phyloP scores from a whole-genome alignment of 2,888 invertebrate species.

The Asteroscopus sphinx region DNA sequence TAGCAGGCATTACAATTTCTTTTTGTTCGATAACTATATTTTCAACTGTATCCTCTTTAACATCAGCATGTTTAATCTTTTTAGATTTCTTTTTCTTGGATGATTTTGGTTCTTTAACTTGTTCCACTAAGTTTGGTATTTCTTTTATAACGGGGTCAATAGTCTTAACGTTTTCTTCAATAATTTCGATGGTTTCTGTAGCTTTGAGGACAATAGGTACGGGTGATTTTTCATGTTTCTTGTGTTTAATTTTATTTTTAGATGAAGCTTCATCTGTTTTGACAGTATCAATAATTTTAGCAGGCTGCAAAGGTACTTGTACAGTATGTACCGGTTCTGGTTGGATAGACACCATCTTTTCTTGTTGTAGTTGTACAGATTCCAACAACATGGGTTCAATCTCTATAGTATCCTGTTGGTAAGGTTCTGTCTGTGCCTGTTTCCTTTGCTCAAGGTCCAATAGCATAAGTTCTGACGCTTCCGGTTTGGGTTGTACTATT shows the following conservation, averaged over 20 bases:
- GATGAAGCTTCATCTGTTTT: constrained; percentile 27
- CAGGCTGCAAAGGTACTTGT: neutral
- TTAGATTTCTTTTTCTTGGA: constrained; percentile 54
- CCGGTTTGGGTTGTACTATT: neutral
- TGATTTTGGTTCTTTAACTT: constrained; percentile 60
- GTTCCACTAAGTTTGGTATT: constrained; percentile 59
- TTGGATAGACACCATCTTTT: neutral
- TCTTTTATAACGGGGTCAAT: constrained; percentile 57
- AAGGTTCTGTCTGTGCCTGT: constrained; percentile 2
- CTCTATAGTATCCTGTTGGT: neutral
- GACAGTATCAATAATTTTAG: constrained; percentile 5
- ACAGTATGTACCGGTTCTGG: constrained; percentile 4
- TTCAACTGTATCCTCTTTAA: constrained; percentile 26
- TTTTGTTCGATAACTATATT: constrained; percentile 14
- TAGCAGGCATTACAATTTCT: constrained; percentile 12
- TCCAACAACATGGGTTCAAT: neutral
- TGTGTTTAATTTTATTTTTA: constrained; percentile 71
- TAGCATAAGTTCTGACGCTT: constrained; percentile 4
- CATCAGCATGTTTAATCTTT: constrained; percentile 40
- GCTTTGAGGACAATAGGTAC: constrained; percentile 55
- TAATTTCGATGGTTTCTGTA: constrained; percentile 49
- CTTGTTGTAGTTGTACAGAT: constrained; percentile 3
- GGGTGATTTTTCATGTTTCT: constrained; percentile 63
- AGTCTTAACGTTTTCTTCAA: constrained; percentile 49
- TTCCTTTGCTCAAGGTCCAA: neutral